Percentiles rank a stretch among this genome's conserved stretches.
Evolutionary conservation across 2,113 vertebrate genomes (phyloP).

Genomic region (Cervus canadensis): DNA sequence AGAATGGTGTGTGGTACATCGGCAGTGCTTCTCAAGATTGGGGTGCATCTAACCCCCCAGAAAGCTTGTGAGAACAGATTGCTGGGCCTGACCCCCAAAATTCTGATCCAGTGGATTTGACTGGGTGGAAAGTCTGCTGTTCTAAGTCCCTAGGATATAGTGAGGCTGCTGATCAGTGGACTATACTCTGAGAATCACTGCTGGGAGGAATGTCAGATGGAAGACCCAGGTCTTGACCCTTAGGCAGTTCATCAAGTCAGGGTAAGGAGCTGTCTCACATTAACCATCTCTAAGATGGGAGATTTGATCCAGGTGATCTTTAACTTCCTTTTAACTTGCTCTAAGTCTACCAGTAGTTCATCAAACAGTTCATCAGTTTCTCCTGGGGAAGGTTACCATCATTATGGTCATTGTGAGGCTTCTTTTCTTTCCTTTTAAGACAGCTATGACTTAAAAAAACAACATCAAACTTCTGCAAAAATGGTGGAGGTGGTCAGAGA

Average conservation of each 20-base stretch:
- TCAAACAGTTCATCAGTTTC: background rate
- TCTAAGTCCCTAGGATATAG: background rate
- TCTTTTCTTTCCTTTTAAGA: background rate
- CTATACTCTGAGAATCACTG: background rate
- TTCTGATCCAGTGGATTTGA: background rate
- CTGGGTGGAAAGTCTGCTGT: background rate
- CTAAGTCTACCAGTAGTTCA: background rate
- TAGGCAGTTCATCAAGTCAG: background rate
- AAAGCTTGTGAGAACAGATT: background rate
- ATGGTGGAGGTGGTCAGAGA: background rate
- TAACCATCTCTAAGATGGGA: background rate
- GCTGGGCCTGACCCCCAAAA: fast-evolving
- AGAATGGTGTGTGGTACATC: background rate
- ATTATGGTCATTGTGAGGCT: background rate
- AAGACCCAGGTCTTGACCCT: background rate
- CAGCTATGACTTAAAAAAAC: background rate
- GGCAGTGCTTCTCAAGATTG: background rate
- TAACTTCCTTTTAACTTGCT: background rate
- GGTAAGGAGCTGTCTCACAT: background rate
- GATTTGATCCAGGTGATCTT: background rate
- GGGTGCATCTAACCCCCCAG: background rate
- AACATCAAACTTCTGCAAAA: background rate
- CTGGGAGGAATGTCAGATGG: background rate
- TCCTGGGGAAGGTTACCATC: background rate
- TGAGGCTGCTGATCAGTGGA: background rate